Percentiles rank a stretch among this genome's conserved stretches.
phyloP scores from a whole-genome alignment of 2,797 vertebrate species.

The Buceros bicornis region DNA sequence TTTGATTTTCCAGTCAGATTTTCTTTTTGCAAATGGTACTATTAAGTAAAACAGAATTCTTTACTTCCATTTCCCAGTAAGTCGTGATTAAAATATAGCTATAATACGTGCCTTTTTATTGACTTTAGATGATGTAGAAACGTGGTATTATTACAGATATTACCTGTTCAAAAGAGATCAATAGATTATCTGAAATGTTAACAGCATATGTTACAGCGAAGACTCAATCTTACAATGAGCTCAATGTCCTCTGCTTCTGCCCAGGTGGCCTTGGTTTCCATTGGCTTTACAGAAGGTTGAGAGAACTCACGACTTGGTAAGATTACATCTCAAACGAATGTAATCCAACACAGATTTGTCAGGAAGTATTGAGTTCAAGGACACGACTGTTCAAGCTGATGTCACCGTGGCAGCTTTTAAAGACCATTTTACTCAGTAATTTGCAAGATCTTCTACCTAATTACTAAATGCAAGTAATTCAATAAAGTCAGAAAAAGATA shows the following conservation, averaged over 20 bases:
- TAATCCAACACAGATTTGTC: background rate
- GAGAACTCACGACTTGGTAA: background rate
- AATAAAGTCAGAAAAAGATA: background rate
- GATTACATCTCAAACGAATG: background rate
- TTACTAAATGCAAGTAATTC: background rate
- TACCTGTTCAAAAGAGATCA: conserved; percentile 24
- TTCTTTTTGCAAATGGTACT: conserved; percentile 36
- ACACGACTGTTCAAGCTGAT: background rate
- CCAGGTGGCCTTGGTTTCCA: background rate
- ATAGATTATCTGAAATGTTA: conserved; percentile 57
- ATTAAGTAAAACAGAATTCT: conserved; percentile 27
- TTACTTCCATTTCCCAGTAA: conserved; percentile 1
- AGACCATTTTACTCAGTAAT: background rate
- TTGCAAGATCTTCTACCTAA: conserved; percentile 3
- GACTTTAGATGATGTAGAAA: background rate
- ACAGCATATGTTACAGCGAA: background rate
- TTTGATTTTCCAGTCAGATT: conserved; percentile 37
- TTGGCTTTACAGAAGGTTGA: background rate
- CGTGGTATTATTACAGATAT: conserved; percentile 27
- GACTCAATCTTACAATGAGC: background rate
- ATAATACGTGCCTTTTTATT: conserved; percentile 17
- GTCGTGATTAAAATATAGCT: conserved; percentile 48
- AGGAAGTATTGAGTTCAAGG: conserved; percentile 15
- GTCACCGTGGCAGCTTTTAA: background rate
- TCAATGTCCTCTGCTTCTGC: background rate